Evolutionary conservation across 2,797 vertebrate species (phyloP).

Genomic region (Paedocypris micromegethes): DNA sequence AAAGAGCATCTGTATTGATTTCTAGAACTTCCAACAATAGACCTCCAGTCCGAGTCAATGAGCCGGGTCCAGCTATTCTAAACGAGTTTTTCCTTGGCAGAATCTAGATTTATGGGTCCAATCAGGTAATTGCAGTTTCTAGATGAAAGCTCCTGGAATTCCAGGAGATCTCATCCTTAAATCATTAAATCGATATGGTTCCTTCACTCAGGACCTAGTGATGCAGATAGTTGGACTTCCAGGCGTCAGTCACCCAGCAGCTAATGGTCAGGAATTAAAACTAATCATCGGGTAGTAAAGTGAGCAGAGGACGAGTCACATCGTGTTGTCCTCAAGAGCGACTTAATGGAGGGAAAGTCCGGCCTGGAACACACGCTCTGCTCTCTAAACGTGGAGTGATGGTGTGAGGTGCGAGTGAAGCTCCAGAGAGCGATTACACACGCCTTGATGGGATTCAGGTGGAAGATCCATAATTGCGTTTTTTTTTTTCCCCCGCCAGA

Average conservation of each 20-base stretch:
- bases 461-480: not conserved
- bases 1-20: not conserved
- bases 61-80: slow-evolving; percentile 21
- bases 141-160: slow-evolving; percentile 26
- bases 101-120: slow-evolving; percentile 35
- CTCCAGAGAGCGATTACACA: too few relatives aligned
- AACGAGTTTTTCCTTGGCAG: slow-evolving; percentile 33
- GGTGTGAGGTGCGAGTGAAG: too few relatives aligned
- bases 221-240: slow-evolving; percentile 27
- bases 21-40: slow-evolving; percentile 14
- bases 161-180: slow-evolving; percentile 21
- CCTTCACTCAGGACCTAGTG: slow-evolving; percentile 35
- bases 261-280: slow-evolving; percentile 18
- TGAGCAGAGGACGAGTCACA: slow-evolving; percentile 20
- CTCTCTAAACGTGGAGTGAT: too few relatives aligned
- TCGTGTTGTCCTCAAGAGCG: not conserved
- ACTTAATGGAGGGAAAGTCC: not conserved
- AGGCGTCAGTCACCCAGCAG: slow-evolving; percentile 22
- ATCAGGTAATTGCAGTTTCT: slow-evolving; percentile 43
- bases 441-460: too few relatives aligned
- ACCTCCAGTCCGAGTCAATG: slow-evolving; percentile 29
- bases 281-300: slow-evolving; percentile 1
- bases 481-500: not conserved
- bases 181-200: slow-evolving; percentile 39
- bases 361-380: too few relatives aligned